Conservation (phyloP, 2,113 vertebrate species). For the Nansenia antarctica region DNA sequence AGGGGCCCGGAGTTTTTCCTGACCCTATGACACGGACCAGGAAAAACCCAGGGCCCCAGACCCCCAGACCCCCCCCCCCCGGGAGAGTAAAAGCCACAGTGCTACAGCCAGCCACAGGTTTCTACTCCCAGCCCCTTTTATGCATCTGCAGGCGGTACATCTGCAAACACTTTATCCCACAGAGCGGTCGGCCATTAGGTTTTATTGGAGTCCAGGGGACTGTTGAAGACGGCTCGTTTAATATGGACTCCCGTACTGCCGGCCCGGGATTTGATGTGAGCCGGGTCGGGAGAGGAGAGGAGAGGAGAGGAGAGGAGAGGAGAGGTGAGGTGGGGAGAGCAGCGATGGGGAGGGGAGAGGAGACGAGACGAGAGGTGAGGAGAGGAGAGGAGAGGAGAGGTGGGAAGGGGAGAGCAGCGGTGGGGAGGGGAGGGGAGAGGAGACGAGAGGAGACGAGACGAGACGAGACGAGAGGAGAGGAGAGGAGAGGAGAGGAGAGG, state of each 20-base stretch:
- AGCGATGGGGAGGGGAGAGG: background rate
- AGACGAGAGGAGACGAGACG: too few relatives aligned
- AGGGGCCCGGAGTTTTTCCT: too few relatives aligned
- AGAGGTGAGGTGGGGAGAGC: too few relatives aligned
- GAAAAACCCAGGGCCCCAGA: too few relatives aligned
- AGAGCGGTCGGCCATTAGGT: background rate
- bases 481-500: background rate
- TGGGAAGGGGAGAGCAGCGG: too few relatives aligned
- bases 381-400: background rate
- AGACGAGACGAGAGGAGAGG: too few relatives aligned
- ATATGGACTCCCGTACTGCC: background rate
- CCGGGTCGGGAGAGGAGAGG: background rate
- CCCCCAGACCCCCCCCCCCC: too few relatives aligned
- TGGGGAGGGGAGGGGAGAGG: background rate
- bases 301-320: background rate
- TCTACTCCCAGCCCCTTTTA: background rate
- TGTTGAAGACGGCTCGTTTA: background rate
- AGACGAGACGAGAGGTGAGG: background rate
- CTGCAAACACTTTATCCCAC: background rate
- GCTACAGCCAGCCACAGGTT: background rate
- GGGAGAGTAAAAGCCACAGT: background rate
- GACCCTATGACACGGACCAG: too few relatives aligned
- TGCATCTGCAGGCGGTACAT: background rate
- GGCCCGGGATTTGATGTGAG: constrained; percentile 7
- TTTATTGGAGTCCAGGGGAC: background rate